These are phyloP conservation scores for Lordiphosa fenestrarum DNA, from an alignment of 2,888 invertebrate species.

Conservation along the genomic window DNA sequence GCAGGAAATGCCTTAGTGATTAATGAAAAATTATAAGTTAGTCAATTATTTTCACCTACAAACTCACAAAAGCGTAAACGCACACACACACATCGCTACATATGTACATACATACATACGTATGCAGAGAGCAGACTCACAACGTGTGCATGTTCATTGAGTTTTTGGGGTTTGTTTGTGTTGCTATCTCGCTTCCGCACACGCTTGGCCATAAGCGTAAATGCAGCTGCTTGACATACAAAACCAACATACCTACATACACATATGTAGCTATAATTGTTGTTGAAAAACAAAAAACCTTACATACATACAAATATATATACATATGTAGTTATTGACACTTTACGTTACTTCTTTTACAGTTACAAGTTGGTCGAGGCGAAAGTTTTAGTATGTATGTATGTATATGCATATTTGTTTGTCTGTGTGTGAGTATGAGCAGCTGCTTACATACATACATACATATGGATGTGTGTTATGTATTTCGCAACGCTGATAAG, in stretches of 20 bases:
- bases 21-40: too few relatives aligned
- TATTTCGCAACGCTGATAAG: too few relatives aligned
- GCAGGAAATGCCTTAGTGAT: too few relatives aligned
- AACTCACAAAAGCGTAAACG: not conserved
- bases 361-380: conserved; percentile 16
- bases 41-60: conserved; percentile 1
- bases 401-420: not conserved
- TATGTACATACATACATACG: conserved; percentile 6
- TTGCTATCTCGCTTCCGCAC: conserved; percentile 58
- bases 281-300: too few relatives aligned
- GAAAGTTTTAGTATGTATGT: conserved; percentile 6
- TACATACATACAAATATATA: conserved; percentile 21
- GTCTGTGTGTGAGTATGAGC: conserved; percentile 30
- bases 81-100: conserved; percentile 6
- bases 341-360: conserved; percentile 6
- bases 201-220: conserved; percentile 8
- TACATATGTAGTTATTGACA: conserved; percentile 18
- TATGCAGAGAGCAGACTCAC: conserved; percentile 4
- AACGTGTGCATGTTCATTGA: conserved; percentile 25
- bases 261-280: too few relatives aligned
- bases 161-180: conserved; percentile 19
- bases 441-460: conserved; percentile 21
- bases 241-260: not conserved
- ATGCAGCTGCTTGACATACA: conserved; percentile 34
- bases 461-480: too few relatives aligned